Evolutionary conservation across 2,888 invertebrate species (phyloP), one percentile per base, ranked within the genome.

Genomic region (Lycocerus yunnanus): DNA sequence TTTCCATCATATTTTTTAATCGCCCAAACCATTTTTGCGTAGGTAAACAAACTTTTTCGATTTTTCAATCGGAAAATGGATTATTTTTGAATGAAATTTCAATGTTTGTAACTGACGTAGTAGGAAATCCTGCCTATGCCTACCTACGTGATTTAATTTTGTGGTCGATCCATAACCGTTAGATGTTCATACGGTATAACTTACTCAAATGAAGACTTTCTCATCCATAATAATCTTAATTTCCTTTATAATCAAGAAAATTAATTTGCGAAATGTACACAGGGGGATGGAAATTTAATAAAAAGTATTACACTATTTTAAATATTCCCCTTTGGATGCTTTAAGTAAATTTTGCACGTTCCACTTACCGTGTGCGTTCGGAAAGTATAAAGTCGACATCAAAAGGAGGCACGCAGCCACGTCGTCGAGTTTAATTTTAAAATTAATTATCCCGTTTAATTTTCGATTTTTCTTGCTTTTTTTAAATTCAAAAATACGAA

Each of bases 81-180:
- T 43, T 43, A 43, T 43, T 43, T 43, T 43, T 43, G 43, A 43
- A 43, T 43, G 43, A n/a, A 43, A 43, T 43, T 43, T 43, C 43
- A 43, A 43, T 43, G 43, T 43, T 43, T 43, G 43, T 43, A 43
- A 43, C 43, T 43, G 43, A 43, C 43, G 43, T 43, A n/a, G 16
- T 69, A 61, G 69, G 63, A 70, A 70, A 65, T 70, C 63, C 63
- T 65, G 69, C 65, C 24, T 63, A 58, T 63, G 63, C 69, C 63
- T 63, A 70, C 69, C 69, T 71, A 71, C 71, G 71, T 71, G 71
- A 65, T 71, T 71, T 59, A 66, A 71, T 71, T 66, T 71, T 66
- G 66, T 60, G 71, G 66, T 71, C 71, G 66, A 71, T 71, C 66
- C 71, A 66, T 71, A 71, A 71, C 71, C 65, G 66, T 60, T 69